Conservation (phyloP, 1,140 invertebrate species). For the Lerema accius region DNA sequence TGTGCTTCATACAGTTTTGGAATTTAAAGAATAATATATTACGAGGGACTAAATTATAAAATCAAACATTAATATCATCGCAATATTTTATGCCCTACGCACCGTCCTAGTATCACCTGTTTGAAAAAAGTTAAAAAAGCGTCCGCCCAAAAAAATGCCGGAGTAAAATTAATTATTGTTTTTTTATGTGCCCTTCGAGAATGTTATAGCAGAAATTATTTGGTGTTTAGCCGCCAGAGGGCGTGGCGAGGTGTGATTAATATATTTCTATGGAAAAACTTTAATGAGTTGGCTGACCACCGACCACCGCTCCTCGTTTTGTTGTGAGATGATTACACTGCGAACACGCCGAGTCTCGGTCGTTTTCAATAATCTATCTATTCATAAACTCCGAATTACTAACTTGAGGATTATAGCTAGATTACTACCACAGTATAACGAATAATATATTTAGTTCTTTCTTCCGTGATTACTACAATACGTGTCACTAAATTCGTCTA, state of each 20-base stretch:
- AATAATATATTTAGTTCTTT: no score
- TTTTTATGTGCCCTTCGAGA: constrained; percentile 63
- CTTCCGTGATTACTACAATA: no score
- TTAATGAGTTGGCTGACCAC: constrained; percentile 74
- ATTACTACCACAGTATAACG: no score
- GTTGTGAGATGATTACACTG: constrained; percentile 40
- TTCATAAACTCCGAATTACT: no score
- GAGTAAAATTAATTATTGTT: constrained; percentile 79
- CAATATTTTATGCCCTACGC: constrained; percentile 53
- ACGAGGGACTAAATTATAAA: constrained; percentile 15
- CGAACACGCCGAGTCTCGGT: no score
- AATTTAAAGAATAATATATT: constrained; percentile 5
- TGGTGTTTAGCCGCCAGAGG: constrained; percentile 78
- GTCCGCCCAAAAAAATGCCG: constrained; percentile 67
- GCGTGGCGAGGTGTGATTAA: constrained; percentile 74
- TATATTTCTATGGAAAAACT: constrained; percentile 78
- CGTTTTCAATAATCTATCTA: no score
- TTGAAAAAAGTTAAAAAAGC: constrained; percentile 51
- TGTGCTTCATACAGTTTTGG: background rate
- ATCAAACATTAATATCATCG: constrained; percentile 46
- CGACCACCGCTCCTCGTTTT: constrained; percentile 62
- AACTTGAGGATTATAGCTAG: no score
- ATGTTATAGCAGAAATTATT: constrained; percentile 79
- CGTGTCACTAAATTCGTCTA: no score
- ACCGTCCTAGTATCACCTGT: constrained; percentile 66